Percentiles rank a stretch among this genome's conserved stretches.
These are phyloP conservation scores for Habrosyne pyritoides DNA, from an alignment of 2,888 invertebrate genomes.

Conservation along the genomic window DNA sequence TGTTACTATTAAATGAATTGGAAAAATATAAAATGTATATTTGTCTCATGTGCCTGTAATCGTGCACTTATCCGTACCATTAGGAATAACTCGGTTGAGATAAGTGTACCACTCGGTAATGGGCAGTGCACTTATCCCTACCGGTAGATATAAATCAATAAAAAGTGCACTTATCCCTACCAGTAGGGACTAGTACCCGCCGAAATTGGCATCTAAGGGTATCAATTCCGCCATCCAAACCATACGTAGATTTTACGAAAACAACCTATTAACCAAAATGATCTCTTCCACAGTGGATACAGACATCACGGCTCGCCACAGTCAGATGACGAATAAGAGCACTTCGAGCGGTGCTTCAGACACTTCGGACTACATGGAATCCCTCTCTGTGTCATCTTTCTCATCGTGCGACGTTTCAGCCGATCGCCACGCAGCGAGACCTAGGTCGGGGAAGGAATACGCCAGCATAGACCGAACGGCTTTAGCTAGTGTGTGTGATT, in stretches of 20 bases:
- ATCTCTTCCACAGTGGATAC: constrained; percentile 61
- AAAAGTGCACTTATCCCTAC: no score
- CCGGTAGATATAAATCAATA: no score
- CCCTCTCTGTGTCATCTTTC: constrained; percentile 87
- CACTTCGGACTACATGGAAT: constrained; percentile 90
- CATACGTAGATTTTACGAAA: not conserved
- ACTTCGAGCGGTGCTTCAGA: constrained; percentile 89
- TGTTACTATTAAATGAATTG: no score
- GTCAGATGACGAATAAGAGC: constrained; percentile 84
- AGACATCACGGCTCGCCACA: constrained; percentile 77
- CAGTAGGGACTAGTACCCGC: no score
- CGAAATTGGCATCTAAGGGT: no score
- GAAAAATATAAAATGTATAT: no score
- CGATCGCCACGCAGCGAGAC: constrained; percentile 72
- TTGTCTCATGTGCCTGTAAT: no score
- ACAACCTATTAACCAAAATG: not conserved
- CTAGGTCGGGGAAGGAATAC: constrained; percentile 76
- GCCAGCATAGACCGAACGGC: constrained; percentile 69
- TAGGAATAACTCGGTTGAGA: no score
- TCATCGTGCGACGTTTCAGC: constrained; percentile 86
- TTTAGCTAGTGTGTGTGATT: constrained; percentile 37
- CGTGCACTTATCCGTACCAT: no score
- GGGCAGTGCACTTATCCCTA: no score
- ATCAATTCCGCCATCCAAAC: no score
- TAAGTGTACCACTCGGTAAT: no score